phyloP scores from a whole-genome alignment of 2,888 invertebrate species.

The Andrena minutula region DNA sequence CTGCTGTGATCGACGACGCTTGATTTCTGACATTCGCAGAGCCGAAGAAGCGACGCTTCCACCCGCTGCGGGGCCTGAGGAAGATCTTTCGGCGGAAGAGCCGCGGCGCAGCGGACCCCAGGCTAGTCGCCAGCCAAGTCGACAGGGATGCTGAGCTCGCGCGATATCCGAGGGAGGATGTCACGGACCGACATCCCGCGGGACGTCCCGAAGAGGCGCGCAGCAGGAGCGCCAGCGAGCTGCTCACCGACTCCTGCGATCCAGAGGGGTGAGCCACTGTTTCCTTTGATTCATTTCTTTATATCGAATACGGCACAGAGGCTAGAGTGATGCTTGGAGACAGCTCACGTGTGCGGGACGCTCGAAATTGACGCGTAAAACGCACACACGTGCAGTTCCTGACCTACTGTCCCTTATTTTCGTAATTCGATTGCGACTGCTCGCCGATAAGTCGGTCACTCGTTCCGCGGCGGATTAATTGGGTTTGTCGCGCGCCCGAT shows the following conservation, averaged over 20 bases:
- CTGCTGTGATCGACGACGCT: constrained; percentile 2
- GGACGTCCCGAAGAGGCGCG: constrained; percentile 84
- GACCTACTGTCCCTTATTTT: constrained; percentile 58
- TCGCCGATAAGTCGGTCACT: constrained; percentile 6
- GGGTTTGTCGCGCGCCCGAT: background rate
- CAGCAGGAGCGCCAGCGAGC: constrained; percentile 89
- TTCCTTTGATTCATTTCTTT: constrained; percentile 12
- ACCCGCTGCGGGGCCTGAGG: constrained; percentile 88
- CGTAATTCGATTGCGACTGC: constrained; percentile 36
- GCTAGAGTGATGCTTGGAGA: too few species aligned
- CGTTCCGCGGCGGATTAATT: constrained; percentile 18
- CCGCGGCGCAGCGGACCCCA: constrained; percentile 84
- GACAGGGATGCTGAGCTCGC: constrained; percentile 75
- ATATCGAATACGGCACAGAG: background rate
- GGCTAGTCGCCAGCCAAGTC: constrained; percentile 67
- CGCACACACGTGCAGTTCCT: constrained; percentile 4
- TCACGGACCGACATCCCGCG: constrained; percentile 86
- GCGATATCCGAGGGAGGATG: constrained; percentile 83
- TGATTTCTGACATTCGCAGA: constrained; percentile 80
- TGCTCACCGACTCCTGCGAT: constrained; percentile 86
- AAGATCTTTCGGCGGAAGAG: constrained; percentile 90
- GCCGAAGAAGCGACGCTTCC: constrained; percentile 88
- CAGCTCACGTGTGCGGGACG: background rate
- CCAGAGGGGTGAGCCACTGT: constrained; percentile 75
- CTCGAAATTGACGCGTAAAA: constrained; percentile 18